Percentiles rank a stretch among this genome's conserved stretches.
Evolutionary conservation across 2,888 invertebrate species (phyloP).

Genomic region (Ethmia dodecea): DNA sequence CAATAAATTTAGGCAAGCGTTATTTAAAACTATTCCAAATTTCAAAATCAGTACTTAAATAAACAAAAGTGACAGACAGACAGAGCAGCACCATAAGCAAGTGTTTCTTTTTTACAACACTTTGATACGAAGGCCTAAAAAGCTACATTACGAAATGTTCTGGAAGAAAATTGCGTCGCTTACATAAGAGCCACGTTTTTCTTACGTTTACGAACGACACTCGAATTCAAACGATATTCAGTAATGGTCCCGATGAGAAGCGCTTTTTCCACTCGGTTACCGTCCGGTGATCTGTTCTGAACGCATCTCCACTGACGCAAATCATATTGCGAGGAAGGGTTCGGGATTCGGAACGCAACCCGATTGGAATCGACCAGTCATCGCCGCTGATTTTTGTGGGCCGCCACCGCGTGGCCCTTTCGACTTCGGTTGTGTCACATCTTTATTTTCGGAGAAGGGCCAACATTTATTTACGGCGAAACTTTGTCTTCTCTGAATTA

Average conservation of each 20-base stretch:
- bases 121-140: not conserved
- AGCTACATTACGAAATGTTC: conserved; percentile 1
- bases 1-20: too few relatives aligned
- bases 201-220: conserved; percentile 34
- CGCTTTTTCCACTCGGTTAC: conserved; percentile 76
- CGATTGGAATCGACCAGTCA: conserved; percentile 56
- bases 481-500: too few relatives aligned
- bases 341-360: conserved; percentile 57
- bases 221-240: conserved; percentile 47
- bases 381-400: conserved; percentile 61
- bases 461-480: too few relatives aligned
- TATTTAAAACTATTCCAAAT: too few relatives aligned
- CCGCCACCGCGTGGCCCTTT: conserved; percentile 29
- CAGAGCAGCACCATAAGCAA: too few relatives aligned
- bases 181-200: conserved; percentile 8
- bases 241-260: conserved; percentile 66
- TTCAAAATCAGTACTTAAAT: too few relatives aligned
- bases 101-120: too few relatives aligned
- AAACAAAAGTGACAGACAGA: too few relatives aligned
- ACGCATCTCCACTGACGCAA: conserved; percentile 75
- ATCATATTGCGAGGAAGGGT: conserved; percentile 76
- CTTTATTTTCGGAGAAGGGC: conserved; percentile 23
- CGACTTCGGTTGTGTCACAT: conserved; percentile 32
- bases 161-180: conserved; percentile 1
- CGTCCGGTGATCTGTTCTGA: conserved; percentile 71